Percentiles rank a stretch among this genome's conserved stretches.
These are phyloP conservation scores for Tineola bisselliella DNA, from an alignment of 2,888 invertebrate species.

Conservation along the genomic window DNA sequence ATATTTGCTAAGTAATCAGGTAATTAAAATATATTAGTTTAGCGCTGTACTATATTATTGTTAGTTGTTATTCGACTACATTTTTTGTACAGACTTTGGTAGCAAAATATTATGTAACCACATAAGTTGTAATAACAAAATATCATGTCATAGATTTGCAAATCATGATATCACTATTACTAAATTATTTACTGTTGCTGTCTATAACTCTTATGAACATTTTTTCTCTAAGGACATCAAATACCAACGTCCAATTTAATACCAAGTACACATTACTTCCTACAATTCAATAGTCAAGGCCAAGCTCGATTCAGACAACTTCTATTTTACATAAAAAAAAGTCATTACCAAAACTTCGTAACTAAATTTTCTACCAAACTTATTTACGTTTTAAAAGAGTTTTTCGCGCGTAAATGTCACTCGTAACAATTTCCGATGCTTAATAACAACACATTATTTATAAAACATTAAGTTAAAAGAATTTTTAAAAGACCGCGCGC, in stretches of 20 bases:
- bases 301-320: slow-evolving; percentile 55
- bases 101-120: neutral
- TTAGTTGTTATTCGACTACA: neutral
- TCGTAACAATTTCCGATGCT: neutral
- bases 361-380: neutral
- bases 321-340: slow-evolving; percentile 52
- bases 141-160: neutral
- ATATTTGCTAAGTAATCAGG: too few species aligned
- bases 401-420: neutral
- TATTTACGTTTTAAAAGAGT: neutral
- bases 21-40: neutral
- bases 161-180: slow-evolving; percentile 1
- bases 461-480: neutral
- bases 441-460: neutral
- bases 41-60: neutral
- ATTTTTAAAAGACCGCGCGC: slow-evolving; percentile 32
- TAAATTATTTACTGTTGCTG: neutral
- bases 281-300: slow-evolving; percentile 68
- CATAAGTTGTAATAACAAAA: neutral
- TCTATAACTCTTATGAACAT: slow-evolving; percentile 23
- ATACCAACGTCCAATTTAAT: slow-evolving; percentile 66
- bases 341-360: slow-evolving; percentile 8
- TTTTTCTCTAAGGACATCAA: slow-evolving; percentile 66
- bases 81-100: neutral
- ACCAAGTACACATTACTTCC: slow-evolving; percentile 66